Evolutionary conservation across 2,888 invertebrate genomes (phyloP).

Genomic region (Catocala fraxini): DNA sequence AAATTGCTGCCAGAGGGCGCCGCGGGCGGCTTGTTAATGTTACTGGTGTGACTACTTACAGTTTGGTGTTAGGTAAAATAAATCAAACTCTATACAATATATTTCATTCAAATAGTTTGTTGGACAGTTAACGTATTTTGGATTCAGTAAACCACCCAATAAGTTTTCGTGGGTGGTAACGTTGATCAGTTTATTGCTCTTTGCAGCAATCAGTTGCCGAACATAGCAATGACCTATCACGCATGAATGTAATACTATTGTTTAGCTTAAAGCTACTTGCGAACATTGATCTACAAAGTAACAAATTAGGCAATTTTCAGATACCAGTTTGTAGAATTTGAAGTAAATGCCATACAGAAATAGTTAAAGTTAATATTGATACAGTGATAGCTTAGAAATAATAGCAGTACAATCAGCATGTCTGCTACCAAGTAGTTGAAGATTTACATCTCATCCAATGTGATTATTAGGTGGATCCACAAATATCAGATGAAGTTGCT

Average conservation of each 20-base stretch:
- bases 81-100: background rate
- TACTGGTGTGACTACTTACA: slow-evolving; percentile 39
- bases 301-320: too few species aligned
- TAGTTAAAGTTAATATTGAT: too few species aligned
- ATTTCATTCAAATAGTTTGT: background rate
- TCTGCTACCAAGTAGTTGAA: too few species aligned
- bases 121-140: background rate
- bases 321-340: too few species aligned
- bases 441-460: too few species aligned
- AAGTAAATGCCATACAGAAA: too few species aligned
- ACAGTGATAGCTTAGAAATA: too few species aligned
- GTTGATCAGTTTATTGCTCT: background rate
- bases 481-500: too few species aligned
- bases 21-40: slow-evolving; percentile 63
- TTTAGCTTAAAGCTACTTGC: too few species aligned
- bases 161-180: slow-evolving; percentile 3
- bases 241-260: background rate
- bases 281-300: too few species aligned
- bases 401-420: too few species aligned
- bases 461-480: too few species aligned
- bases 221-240: slow-evolving; percentile 1
- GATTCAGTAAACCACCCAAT: slow-evolving; percentile 1
- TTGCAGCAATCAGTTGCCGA: background rate
- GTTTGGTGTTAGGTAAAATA: slow-evolving; percentile 32
- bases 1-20: slow-evolving; percentile 67